Evolutionary conservation across 2,797 vertebrate genomes (phyloP).

Genomic region (Fratercula arctica): DNA sequence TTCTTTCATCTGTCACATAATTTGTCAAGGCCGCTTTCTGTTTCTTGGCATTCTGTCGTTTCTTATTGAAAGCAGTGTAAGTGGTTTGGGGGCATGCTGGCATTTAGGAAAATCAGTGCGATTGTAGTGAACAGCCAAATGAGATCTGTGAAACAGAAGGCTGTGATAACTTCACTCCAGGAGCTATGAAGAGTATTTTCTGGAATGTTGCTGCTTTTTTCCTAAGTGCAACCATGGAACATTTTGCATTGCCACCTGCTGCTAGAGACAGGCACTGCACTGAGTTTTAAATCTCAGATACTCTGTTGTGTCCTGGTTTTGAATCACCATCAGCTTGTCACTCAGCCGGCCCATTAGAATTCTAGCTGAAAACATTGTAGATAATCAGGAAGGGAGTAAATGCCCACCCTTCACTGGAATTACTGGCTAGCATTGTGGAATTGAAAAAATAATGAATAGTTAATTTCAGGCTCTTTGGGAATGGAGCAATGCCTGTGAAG

Average conservation of each 20-base stretch:
- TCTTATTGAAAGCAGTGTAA: not conserved
- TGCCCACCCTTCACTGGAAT: not conserved
- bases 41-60: not conserved
- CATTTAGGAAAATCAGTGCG: not conserved
- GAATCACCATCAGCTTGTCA: not conserved
- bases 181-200: conserved; percentile 37
- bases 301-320: not conserved
- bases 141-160: conserved; percentile 15
- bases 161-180: not conserved
- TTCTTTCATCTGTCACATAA: not conserved
- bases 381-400: not conserved
- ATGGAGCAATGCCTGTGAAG: not conserved
- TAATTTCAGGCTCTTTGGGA: not conserved
- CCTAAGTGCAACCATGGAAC: not conserved
- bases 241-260: conserved; percentile 73
- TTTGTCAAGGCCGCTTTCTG: not conserved
- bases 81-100: not conserved
- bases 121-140: not conserved
- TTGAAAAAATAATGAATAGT: not conserved
- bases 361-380: not conserved
- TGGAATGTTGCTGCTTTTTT: conserved; percentile 28
- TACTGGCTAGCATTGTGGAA: not conserved
- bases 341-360: not conserved
- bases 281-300: not conserved
- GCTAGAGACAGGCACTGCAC: conserved; percentile 30